Base-by-base conservation (phyloP, 2,888 invertebrate genomes). In the Conops quadrifasciatus region DNA sequence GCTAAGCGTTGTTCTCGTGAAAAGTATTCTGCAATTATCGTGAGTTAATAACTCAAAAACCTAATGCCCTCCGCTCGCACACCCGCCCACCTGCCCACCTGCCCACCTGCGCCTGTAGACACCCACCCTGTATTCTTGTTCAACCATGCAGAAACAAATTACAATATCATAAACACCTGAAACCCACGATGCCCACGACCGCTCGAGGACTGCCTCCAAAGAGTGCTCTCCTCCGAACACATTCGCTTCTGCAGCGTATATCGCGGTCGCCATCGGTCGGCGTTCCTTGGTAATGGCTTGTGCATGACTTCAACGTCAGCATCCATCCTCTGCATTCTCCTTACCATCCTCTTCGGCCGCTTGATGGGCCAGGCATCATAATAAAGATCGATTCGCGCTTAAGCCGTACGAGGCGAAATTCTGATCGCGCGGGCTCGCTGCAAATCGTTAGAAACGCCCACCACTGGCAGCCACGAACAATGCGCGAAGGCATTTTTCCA, bases 381-480 rank as follows among this genome's bases (percentile, higher is more conserved):
- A 82, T 83, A 78, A 82, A 82, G 83, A 83, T 82, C 81, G 82
- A 78, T 79, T 77, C 76, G 72, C 75, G 77, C 78, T 79, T 82
- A 82, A 83, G 19, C 62, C 30, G 36, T 36, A 7, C 36, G 36
- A 36, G 36, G 26, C n/a, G 58, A 49, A 26, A 60, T n/a, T 45
- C 36, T 21, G 28, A 51, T 24, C 62, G 68, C 60, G 58, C 60
- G 56, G 53, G 62, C 67, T 81, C 79, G 81, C 79, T 80, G 81
- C 80, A 81, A 80, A 78, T 81, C 81, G 82, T 82, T 82, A 82
- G 83, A 82, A 82, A 82, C 82, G 82, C 82, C 83, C 70, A 73
- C 76, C 69, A 75, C 72, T 70, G 30, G 58, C 47, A 68, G 72
- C 70, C 7, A 36, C 36, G 53, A 30, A 66, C 28, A 56, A n/a